Evolutionary conservation across 1,140 invertebrate genomes (phyloP), one percentile per base, ranked within the genome.

Genomic region (Spodoptera litura): DNA sequence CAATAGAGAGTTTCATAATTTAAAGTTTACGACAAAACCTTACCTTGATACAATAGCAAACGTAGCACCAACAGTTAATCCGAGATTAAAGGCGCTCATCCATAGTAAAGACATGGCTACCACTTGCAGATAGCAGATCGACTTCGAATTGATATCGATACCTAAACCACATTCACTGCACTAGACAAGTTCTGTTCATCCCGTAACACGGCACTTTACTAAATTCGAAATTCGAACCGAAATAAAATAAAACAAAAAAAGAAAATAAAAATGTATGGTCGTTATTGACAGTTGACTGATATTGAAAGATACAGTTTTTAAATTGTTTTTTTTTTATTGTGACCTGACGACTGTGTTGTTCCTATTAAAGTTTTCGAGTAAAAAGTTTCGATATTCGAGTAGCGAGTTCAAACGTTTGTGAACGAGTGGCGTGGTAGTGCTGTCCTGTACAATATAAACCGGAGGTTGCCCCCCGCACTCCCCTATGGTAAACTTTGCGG

Each of bases 11-110:
- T 1, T 59, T 27, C 11, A 6, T 64, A 64, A 0, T 64, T 10
- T 20, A 71, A 64, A 81, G n/a, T 55, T 62, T 77, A 12, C 44
- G 38, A 66, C 8, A 51, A 9, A 25, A 25, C 15, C 87, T 95
- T 93, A 96, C 95, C 95, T 91, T 87, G 92, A 94, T 80, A 96
- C 92, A 85, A 96, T 94, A 75, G 93, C 90, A 86, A 89, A 94
- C 73, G 95, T 96, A 51, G 94, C 89, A 52, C 95, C 95, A 82
- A 96, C 91, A 76, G 95, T 95, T 83, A 96, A 90, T 79, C 95
- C 94, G 78, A 96, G 86, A 91, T 95, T 95, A 85, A 96, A 94
- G 80, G 91, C 89, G 78, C 95, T 94, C 93, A 96, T 95, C 95
- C 95, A 96, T 62, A 96, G 66, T 49, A 95, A 81, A 81, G 95